Evolutionary conservation across 2,797 vertebrate species (phyloP), one percentile per base, ranked within the genome.

Genomic region (Pseudochirops corinnae): DNA sequence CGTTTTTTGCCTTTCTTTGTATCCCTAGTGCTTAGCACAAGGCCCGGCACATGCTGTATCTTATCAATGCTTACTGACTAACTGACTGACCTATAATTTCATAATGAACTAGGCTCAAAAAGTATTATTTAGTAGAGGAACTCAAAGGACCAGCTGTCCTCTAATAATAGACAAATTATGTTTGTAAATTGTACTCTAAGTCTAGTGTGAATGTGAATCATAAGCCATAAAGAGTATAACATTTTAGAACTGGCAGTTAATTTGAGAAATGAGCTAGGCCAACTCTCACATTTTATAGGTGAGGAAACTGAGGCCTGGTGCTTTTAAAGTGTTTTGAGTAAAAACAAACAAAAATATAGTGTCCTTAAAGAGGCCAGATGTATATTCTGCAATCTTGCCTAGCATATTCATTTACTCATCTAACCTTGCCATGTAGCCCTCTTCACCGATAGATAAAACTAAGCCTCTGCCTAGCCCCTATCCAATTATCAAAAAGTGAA

Each of bases 331-430:
- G 21, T 87, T 87, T 87, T 39, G 46, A 87, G 50, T 87, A 87
- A 87, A 82, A 46, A 58, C 57, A 58, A 58, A 58, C 56, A 26
- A 57, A 57, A 60, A 60, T 4, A 56, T 55, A 29, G 4, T 94
- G 82, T 26, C 58, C 2, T 90, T 55, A 28, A 46, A 5, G 12
- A 56, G n/a, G 50, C 46, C 39, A 94, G 92, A 3, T 46, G 2
- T 33, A 39, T 0, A 24, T 4, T 16, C 26, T 57, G 12, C 26
- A 31, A 0, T 26, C 5, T 26, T 50, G 53, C 67, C 56, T 39
- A 55, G n/a, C 33, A 46, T 96, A 90, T 94, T 90, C 60, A 55
- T 95, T 93, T 94, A 55, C 39, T 95, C 93, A 92, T 74, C 92
- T 94, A 94, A 1, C 33, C 39, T 53, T 90, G 92, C 91, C 31